Evolutionary conservation across 1,140 invertebrate genomes (phyloP).

Genomic region (Chrysopa pallens): DNA sequence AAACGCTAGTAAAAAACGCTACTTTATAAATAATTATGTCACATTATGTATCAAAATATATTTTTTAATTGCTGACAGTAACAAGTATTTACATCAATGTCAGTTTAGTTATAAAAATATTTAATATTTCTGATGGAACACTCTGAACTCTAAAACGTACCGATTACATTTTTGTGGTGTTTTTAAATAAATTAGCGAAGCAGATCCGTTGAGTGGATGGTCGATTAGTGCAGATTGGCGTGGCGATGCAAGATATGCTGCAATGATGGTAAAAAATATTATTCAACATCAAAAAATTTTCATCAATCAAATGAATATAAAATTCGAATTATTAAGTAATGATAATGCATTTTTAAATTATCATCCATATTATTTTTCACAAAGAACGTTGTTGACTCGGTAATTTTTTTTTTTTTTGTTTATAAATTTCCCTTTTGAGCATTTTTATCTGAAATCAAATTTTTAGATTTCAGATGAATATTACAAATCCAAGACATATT

Average conservation of each 20-base stretch:
- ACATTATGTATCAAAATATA: too few species aligned
- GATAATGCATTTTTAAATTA: conserved; percentile 31
- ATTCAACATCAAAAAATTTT: conserved; percentile 21
- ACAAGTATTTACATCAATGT: too few species aligned
- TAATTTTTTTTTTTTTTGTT: conserved; percentile 4
- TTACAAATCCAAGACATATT: conserved; percentile 21
- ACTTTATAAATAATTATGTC: too few species aligned
- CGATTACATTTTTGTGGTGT: too few species aligned
- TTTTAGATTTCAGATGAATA: conserved; percentile 28
- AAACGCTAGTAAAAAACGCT: too few species aligned
- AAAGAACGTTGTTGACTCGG: conserved; percentile 25
- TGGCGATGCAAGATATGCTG: conserved; percentile 25
- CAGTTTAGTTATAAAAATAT: too few species aligned
- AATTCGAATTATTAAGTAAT: conserved; percentile 23
- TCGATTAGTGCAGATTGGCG: conserved; percentile 22
- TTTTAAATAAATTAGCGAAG: conserved; percentile 19
- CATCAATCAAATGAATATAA: conserved; percentile 9
- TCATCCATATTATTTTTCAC: conserved; percentile 26
- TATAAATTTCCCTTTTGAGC: background rate
- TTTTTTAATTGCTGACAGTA: too few species aligned
- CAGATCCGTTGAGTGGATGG: conserved; percentile 28
- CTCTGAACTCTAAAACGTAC: too few species aligned
- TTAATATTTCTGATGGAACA: too few species aligned
- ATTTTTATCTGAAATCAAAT: too few species aligned
- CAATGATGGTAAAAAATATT: conserved; percentile 21